phyloP scores from a whole-genome alignment of 1,140 invertebrate genomes.

The Caenorhabditis remanei region DNA sequence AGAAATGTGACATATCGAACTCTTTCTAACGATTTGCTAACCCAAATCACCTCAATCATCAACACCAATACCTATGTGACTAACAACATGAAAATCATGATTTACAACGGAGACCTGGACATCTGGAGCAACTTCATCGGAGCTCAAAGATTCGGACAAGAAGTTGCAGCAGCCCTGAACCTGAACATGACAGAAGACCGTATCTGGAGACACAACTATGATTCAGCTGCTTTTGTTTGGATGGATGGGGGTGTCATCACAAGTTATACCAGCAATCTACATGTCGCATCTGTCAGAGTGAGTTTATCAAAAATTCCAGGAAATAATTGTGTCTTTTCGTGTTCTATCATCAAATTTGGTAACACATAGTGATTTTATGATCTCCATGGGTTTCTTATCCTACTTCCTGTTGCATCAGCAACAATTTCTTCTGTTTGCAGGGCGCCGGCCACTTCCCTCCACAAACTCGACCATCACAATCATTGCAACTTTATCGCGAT shows the following conservation, averaged over 20 bases:
- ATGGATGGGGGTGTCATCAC: slow-evolving; percentile 48
- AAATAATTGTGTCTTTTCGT: too few relatives aligned
- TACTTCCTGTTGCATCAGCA: slow-evolving; percentile 9
- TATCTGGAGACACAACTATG: slow-evolving; percentile 55
- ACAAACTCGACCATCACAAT: slow-evolving; percentile 79
- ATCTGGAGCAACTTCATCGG: slow-evolving; percentile 52
- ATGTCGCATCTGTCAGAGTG: slow-evolving; percentile 55
- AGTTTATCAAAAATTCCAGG: neutral
- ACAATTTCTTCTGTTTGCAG: slow-evolving; percentile 64
- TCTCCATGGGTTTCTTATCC: neutral
- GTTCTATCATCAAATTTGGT: neutral
- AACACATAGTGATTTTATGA: neutral
- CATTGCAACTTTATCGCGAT: slow-evolving; percentile 78
- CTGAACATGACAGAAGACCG: slow-evolving; percentile 30
- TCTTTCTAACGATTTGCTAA: slow-evolving; percentile 18
- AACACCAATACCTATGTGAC: slow-evolving; percentile 31
- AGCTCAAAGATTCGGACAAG: slow-evolving; percentile 55
- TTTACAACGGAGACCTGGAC: slow-evolving; percentile 65
- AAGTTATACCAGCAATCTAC: slow-evolving; percentile 42
- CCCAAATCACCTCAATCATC: slow-evolving; percentile 5
- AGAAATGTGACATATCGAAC: slow-evolving; percentile 52
- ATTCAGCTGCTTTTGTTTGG: slow-evolving; percentile 3
- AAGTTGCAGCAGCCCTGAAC: neutral
- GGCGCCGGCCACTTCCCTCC: slow-evolving; percentile 81
- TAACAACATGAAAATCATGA: slow-evolving; percentile 53